Evolutionary conservation across 30 jellyfish, hydroid and myxozoan genomes (phyloP).

Genomic region (Phacellophora camtschatica): DNA sequence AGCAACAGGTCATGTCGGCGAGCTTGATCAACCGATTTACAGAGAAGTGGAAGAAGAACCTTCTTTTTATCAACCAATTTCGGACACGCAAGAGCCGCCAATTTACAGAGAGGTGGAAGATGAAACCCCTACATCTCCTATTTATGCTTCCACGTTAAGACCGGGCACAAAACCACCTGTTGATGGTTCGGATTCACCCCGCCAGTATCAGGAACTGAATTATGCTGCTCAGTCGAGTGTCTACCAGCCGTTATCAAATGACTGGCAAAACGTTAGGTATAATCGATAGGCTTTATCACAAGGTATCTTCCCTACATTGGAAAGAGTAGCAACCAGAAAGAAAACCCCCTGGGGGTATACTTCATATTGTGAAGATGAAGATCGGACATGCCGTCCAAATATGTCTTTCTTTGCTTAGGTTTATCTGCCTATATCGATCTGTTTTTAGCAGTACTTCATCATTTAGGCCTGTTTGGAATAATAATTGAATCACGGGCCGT

Average conservation of each 20-base stretch:
- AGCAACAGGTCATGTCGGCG: background rate
- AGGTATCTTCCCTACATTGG: too few relatives aligned
- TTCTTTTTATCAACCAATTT: constrained; percentile 3
- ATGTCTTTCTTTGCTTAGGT: too few relatives aligned
- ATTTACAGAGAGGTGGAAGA: background rate
- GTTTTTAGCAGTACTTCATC: too few relatives aligned
- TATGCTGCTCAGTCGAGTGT: constrained; percentile 14
- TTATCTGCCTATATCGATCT: too few relatives aligned
- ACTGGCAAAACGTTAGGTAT: constrained; percentile 22
- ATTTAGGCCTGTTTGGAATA: too few relatives aligned
- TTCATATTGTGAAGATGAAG: too few relatives aligned
- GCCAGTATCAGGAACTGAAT: constrained; percentile 27
- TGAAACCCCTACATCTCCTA: background rate
- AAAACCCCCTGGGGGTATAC: too few relatives aligned
- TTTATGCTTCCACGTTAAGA: background rate
- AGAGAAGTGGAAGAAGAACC: constrained; percentile 30
- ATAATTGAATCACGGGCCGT: too few relatives aligned
- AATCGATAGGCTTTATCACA: background rate
- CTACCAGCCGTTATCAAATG: constrained; percentile 35
- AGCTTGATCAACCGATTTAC: constrained; percentile 18
- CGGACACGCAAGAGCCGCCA: background rate
- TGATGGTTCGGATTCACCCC: background rate
- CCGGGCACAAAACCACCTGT: background rate
- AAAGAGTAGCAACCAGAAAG: too few relatives aligned
- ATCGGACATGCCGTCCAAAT: too few relatives aligned